Conservation (phyloP, 2,888 invertebrate genomes). For the Oscheius sp. region DNA sequence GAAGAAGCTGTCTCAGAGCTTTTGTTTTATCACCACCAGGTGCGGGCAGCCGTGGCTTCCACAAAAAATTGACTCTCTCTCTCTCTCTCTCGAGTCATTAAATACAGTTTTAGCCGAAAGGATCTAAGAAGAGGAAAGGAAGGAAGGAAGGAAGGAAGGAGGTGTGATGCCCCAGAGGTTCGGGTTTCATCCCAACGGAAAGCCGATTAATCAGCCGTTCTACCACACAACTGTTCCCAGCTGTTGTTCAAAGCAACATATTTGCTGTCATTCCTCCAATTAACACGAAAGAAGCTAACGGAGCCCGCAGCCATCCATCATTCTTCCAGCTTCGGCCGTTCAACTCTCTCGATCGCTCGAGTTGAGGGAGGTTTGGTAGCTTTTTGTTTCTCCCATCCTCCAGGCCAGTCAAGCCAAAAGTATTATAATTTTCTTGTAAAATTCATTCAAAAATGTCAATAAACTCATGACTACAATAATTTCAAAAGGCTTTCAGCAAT, state of each 20-base stretch:
- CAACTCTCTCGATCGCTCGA: background rate
- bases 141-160: background rate
- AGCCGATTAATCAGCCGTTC: conserved; percentile 26
- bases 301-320: conserved; percentile 5
- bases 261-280: conserved; percentile 21
- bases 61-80: background rate
- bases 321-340: background rate
- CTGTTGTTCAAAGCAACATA: conserved; percentile 30
- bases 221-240: conserved; percentile 27
- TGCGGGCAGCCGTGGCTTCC: background rate
- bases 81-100: too few species aligned
- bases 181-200: conserved; percentile 2
- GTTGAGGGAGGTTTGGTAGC: too few species aligned
- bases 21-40: background rate
- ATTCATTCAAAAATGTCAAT: too few species aligned
- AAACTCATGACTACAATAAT: too few species aligned
- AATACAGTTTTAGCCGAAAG: background rate
- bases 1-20: background rate
- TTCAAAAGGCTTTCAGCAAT: too few species aligned
- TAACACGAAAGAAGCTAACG: background rate
- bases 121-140: background rate
- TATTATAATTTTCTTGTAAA: too few species aligned
- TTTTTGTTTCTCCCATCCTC: too few species aligned
- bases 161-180: conserved; percentile 8
- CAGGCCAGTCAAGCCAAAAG: too few species aligned